A percentile compares a stretch with the other conserved stretches of the same genome.
These are phyloP conservation scores for Ptychadena robeensis DNA, from an alignment of 2,797 vertebrate species.

Conservation along the genomic window DNA sequence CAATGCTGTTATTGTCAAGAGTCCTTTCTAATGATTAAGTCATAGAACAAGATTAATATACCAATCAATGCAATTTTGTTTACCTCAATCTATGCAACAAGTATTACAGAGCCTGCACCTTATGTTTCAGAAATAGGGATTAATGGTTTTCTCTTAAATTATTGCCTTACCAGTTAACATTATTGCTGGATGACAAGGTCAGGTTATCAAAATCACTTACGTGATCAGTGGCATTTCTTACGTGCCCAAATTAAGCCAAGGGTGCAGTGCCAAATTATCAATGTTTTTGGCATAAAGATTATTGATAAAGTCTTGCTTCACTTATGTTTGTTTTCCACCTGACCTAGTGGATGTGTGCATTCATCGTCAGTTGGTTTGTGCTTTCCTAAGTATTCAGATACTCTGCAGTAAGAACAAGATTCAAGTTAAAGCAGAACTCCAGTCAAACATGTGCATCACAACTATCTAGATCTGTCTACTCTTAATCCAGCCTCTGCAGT, in stretches of 20 bases:
- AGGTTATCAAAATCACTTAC: neutral
- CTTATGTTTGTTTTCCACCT: slow-evolving; percentile 5
- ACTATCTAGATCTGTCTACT: no score
- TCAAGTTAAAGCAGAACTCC: neutral
- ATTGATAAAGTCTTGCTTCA: neutral
- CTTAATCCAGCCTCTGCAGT: no score
- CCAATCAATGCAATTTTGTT: slow-evolving; percentile 43
- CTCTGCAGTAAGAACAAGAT: no score
- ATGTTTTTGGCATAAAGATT: slow-evolving; percentile 1
- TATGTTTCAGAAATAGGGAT: slow-evolving; percentile 7
- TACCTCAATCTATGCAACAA: slow-evolving; percentile 54
- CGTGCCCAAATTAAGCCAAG: slow-evolving; percentile 26
- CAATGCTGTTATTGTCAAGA: neutral
- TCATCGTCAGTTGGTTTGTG: slow-evolving; percentile 13
- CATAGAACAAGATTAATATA: slow-evolving; percentile 36
- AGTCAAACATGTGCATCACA: neutral
- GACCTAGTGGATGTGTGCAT: slow-evolving; percentile 3
- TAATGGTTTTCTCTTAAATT: neutral
- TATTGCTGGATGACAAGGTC: slow-evolving; percentile 18
- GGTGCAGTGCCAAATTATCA: slow-evolving; percentile 33
- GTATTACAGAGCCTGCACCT: slow-evolving; percentile 14
- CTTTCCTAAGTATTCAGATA: no score
- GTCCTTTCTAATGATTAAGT: slow-evolving; percentile 9
- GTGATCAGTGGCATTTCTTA: neutral
- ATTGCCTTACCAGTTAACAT: slow-evolving; percentile 20